phyloP scores from a whole-genome alignment of 1,140 invertebrate species.

The Ganaspis sp. region DNA sequence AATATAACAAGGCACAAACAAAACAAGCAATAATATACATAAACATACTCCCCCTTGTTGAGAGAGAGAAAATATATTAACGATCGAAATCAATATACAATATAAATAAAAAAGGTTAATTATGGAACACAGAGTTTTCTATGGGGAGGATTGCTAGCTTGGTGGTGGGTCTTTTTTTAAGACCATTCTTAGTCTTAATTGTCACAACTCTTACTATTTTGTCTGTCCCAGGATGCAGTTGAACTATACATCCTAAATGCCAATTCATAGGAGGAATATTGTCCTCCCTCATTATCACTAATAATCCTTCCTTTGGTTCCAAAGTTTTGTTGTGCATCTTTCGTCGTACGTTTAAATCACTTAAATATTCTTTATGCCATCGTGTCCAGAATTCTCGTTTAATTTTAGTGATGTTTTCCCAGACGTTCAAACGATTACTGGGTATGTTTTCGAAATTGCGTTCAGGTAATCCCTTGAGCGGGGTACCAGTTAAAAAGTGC shows the following conservation, averaged over 20 bases:
- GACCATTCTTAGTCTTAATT: too few species aligned
- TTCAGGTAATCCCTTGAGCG: constrained; percentile 27
- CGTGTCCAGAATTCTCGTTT: constrained; percentile 57
- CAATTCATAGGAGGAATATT: constrained; percentile 32
- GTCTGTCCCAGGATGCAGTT: constrained; percentile 18
- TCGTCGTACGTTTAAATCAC: constrained; percentile 51
- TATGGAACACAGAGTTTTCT: too few species aligned
- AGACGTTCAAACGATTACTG: constrained; percentile 8
- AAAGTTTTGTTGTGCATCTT: constrained; percentile 51
- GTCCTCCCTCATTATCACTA: constrained; percentile 51
- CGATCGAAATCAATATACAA: too few species aligned
- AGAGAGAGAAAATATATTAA: too few species aligned
- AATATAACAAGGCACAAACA: too few species aligned
- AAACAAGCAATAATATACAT: too few species aligned
- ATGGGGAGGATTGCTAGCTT: too few species aligned
- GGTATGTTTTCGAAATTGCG: background rate
- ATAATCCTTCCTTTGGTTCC: constrained; percentile 52
- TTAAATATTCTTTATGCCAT: constrained; percentile 56
- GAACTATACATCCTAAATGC: constrained; percentile 19
- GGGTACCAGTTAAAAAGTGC: background rate
- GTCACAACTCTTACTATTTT: too few species aligned
- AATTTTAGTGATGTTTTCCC: constrained; percentile 34
- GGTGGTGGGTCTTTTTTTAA: too few species aligned
- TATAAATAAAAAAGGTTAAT: too few species aligned
- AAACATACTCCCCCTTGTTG: background rate